Evolutionary conservation across 2,797 vertebrate genomes (phyloP), one percentile per base, ranked within the genome.

Genomic region (Tiaroga cobitis): DNA sequence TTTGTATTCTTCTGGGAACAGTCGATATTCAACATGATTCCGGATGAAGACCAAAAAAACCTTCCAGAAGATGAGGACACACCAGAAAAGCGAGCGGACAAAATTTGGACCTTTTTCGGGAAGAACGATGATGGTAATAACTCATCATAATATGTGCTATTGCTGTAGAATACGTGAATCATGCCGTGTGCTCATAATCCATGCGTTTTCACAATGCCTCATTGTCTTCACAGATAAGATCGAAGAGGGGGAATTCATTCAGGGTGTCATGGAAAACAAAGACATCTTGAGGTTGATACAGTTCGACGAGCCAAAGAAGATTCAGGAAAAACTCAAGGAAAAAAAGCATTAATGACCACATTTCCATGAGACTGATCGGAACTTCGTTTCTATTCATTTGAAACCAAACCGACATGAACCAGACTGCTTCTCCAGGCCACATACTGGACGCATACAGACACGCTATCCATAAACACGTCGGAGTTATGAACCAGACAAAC

Each of bases 21-120:
- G 97, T 96, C 97, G 0, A 98, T 98, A 92, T 98, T 98, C 94
- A 97, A 97, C 93, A 98, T 98, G 97, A 97, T 97, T 88, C 96
- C 93, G 7, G 85, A 49, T 0, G 95, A 97, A 0, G 96, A 97
- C 77, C 93, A 96, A 91, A 94, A 95, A 82, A 90, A 85, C 51
- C 96, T 98, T 54, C 93, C 96, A 0, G 96, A 97, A 0, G 97
- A 97, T 18, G 97, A 98, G 86, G 94, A 97, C 92, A 96, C 96
- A 0, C 97, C 97, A 0, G 96, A 98, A 88, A 98, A 98, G 87
- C 94, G 97, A 86, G 92, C 97, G 0, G 95, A 96, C 85, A 98
- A 98, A 92, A 94, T 98, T 90, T 98, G 97, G 97, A 68, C 88
- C 0, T 97, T 94, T 92, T 98, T 98, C 1, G 94, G 96, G 49